Conservation (phyloP, 2,113 vertebrate species). For the Uropsilus gracilis region DNA sequence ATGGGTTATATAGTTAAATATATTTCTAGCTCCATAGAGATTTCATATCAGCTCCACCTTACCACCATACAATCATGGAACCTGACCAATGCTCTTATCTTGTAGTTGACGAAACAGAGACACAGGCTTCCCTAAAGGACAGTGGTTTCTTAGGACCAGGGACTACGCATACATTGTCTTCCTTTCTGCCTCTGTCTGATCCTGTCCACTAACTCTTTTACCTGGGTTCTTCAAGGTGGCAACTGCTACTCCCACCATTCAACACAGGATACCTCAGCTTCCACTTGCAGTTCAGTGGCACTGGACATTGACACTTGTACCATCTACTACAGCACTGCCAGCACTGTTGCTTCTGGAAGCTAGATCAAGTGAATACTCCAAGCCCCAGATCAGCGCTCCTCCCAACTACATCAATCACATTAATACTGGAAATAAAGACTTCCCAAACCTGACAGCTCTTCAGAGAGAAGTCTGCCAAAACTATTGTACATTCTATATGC, state of each 20-base stretch:
- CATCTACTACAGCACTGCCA: neutral
- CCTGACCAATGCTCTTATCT: slow-evolving; percentile 18
- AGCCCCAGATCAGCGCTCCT: neutral
- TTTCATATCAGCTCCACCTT: slow-evolving; percentile 12
- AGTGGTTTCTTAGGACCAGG: neutral
- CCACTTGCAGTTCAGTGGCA: neutral
- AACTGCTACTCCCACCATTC: neutral
- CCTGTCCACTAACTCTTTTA: neutral
- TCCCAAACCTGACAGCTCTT: neutral
- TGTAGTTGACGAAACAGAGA: slow-evolving; percentile 23
- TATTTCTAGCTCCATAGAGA: neutral
- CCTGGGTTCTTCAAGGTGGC: neutral
- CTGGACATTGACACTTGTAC: neutral
- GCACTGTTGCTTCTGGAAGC: neutral
- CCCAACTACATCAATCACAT: neutral
- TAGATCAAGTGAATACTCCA: neutral
- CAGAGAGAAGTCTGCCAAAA: neutral
- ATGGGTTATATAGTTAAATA: neutral
- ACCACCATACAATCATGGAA: neutral
- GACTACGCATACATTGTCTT: neutral
- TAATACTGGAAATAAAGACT: neutral
- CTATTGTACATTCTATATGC: neutral
- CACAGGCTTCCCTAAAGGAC: neutral
- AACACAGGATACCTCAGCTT: neutral
- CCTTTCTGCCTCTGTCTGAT: neutral